These are phyloP conservation scores for Synergus itoensis DNA, from an alignment of 2,888 invertebrate genomes.

Conservation along the genomic window DNA sequence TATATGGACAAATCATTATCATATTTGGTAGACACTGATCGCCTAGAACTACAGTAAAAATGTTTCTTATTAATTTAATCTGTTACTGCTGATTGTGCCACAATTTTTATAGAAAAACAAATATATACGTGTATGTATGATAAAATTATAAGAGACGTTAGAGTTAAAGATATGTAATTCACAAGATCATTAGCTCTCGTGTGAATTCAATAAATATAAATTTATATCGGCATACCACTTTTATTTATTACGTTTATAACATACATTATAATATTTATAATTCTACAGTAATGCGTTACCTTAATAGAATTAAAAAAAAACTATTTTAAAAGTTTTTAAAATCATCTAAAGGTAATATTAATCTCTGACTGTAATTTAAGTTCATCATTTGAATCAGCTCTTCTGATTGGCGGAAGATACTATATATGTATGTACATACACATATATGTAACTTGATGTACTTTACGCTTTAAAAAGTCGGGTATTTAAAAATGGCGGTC, in stretches of 20 bases:
- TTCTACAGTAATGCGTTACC: too few species aligned
- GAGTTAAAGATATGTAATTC: slow-evolving; percentile 15
- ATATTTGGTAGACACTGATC: slow-evolving; percentile 5
- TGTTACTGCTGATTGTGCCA: slow-evolving; percentile 33
- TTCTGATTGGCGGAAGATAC: too few species aligned
- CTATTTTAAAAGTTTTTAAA: too few species aligned
- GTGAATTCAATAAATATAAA: slow-evolving; percentile 30
- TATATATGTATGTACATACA: too few species aligned
- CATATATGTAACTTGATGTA: too few species aligned
- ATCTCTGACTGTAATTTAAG: too few species aligned
- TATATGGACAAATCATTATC: slow-evolving; percentile 30
- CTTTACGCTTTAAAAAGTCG: background rate
- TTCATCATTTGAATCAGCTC: too few species aligned
- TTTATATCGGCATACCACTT: slow-evolving; percentile 21
- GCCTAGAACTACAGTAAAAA: slow-evolving; percentile 18
- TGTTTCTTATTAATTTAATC: slow-evolving; percentile 3
- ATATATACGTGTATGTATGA: slow-evolving; percentile 29
- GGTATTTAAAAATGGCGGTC: slow-evolving; percentile 15
- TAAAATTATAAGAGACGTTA: slow-evolving; percentile 35
- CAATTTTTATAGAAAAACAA: slow-evolving; percentile 21
- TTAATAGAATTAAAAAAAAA: too few species aligned
- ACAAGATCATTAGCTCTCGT: slow-evolving; percentile 14
- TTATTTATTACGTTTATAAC: background rate
- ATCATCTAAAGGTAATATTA: too few species aligned
- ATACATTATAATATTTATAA: too few species aligned